Evolutionary conservation across 2,888 invertebrate species (phyloP).

Genomic region (Branchellion lobata): DNA sequence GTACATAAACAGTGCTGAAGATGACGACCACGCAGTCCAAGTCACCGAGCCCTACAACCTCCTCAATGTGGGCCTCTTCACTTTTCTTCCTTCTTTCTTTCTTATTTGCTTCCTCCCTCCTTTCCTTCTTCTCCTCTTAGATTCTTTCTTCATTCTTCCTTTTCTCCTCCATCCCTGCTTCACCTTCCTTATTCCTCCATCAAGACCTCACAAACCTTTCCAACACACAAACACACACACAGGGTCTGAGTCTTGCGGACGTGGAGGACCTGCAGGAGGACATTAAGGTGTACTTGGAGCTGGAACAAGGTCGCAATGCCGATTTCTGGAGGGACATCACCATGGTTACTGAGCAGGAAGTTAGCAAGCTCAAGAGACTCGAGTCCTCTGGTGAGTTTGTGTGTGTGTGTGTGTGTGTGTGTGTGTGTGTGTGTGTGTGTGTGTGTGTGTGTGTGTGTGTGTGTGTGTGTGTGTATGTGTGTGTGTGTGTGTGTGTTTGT

Average conservation of each 20-base stretch:
- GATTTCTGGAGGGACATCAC: slow-evolving; percentile 95
- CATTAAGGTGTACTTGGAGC: slow-evolving; percentile 81
- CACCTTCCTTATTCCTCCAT: no score
- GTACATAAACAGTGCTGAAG: slow-evolving; percentile 77
- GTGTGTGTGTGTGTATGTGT: slow-evolving; percentile 10
- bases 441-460: slow-evolving; percentile 19
- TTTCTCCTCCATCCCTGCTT: not conserved
- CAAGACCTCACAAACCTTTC: no score
- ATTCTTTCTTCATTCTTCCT: no score
- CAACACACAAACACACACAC: no score
- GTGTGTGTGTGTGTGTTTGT: not conserved
- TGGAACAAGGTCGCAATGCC: slow-evolving; percentile 83
- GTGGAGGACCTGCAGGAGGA: slow-evolving; percentile 93
- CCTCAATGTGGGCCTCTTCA: slow-evolving; percentile 76
- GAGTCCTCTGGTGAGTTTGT: slow-evolving; percentile 60
- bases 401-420: slow-evolving; percentile 18
- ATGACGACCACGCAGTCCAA: slow-evolving; percentile 85
- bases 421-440: slow-evolving; percentile 23
- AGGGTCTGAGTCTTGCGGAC: slow-evolving; percentile 79
- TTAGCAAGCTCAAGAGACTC: slow-evolving; percentile 76
- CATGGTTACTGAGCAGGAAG: slow-evolving; percentile 88
- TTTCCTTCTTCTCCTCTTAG: not conserved
- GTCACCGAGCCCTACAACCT: slow-evolving; percentile 97
- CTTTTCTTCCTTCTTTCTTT: no score
- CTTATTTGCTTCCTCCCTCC: no score